Evolutionary conservation across 2,113 vertebrate species (phyloP), one percentile per base, ranked within the genome.

Genomic region (Elgaria multicarinata): DNA sequence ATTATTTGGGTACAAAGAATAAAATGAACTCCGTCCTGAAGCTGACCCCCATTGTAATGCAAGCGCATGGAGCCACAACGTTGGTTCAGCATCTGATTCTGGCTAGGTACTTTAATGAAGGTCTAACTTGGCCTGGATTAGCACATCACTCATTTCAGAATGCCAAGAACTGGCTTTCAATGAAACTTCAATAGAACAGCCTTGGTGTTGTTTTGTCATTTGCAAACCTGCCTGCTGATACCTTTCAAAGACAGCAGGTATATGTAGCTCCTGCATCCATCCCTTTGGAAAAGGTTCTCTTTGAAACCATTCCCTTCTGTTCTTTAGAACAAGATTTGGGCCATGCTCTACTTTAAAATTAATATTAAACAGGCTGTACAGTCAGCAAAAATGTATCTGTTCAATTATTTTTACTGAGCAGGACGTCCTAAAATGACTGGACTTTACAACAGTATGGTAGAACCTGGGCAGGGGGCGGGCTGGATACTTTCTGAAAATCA

Each of bases 261-360:
- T 50, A 46, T n/a, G n/a, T 78, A 24, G 9, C 33, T 87, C 44
- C 44, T 18, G 50, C 22, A 22, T 71, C n/a, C 26, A 80, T 55
- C n/a, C 18, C 7, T 75, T 78, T 24, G 42, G 33, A 78, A 66
- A 78, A 66, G 24, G 83, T 53, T 87, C 55, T 7, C 14, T 79
- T 87, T 87, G 44, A 79, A 87, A 87, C 67, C 36, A 33, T 79
- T 67, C 50, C 50, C 10, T 12, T 85, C n/a, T 72, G 33, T 85
- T 7, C 5, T 72, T 66, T 36, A 53, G n/a, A 85, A 26, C 72
- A 33, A 53, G 50, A 28, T 74, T 42, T 83, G 4, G n/a, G 18
- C 46, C 69, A 10, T 53, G 31, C 18, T 53, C 6, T 28, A 7
- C 20, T 26, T 85, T 85, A 14, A 50, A 36, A 2, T 31, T 36